These are phyloP conservation scores for Tragelaphus strepsiceros DNA, from an alignment of 2,113 vertebrate species.

Conservation along the genomic window DNA sequence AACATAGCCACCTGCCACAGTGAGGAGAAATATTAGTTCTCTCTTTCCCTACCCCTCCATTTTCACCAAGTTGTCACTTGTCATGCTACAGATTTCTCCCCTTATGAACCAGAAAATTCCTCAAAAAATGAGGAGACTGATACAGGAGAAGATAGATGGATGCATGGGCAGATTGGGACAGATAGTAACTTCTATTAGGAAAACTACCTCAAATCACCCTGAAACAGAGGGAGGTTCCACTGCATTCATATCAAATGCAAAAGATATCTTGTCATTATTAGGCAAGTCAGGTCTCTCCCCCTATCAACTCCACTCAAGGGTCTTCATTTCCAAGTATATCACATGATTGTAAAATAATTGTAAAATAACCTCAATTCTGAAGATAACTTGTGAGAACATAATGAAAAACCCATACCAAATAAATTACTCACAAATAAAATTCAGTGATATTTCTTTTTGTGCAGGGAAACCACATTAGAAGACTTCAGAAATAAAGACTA, in stretches of 20 bases:
- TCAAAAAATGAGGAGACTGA: not conserved
- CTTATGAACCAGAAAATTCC: not conserved
- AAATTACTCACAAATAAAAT: not conserved
- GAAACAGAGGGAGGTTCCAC: not conserved
- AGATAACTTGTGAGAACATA: not conserved
- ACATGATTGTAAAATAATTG: not conserved
- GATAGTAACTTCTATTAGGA: not conserved
- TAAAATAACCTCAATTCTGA: not conserved
- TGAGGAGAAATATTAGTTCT: not conserved
- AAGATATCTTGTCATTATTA: not conserved
- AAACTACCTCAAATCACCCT: not conserved
- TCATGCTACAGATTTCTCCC: not conserved
- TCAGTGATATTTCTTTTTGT: not conserved
- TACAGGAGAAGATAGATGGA: not conserved
- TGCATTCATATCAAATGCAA: not conserved
- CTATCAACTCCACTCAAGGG: not conserved
- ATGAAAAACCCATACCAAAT: not conserved
- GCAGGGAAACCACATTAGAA: not conserved
- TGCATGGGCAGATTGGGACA: not conserved
- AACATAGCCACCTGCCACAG: too few relatives aligned
- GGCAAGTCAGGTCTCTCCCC: not conserved
- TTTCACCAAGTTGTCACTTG: not conserved
- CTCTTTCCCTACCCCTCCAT: accelerated
- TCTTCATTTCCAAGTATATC: not conserved
- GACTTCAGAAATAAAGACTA: not conserved